Evolutionary conservation across 1,140 invertebrate species (phyloP).

Genomic region (Ostrea edulis): DNA sequence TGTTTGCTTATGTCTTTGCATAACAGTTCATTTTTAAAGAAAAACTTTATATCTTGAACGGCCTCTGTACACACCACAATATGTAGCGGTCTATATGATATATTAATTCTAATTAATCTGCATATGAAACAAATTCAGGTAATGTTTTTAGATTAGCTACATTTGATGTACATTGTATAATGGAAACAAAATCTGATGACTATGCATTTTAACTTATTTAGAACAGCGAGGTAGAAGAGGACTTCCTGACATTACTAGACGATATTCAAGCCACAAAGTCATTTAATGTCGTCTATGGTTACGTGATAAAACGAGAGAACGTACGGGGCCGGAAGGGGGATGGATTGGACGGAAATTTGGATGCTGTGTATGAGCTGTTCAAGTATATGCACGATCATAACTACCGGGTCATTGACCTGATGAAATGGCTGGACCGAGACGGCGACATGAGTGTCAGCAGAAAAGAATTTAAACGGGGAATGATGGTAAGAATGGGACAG

Average conservation of each 20-base stretch:
- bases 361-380: conserved; percentile 64
- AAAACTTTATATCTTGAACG: too few relatives aligned
- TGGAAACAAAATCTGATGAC: too few relatives aligned
- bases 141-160: too few relatives aligned
- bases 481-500: conserved; percentile 60
- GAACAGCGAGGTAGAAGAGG: conserved; percentile 55
- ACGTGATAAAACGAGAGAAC: conserved; percentile 44
- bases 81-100: too few relatives aligned
- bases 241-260: conserved; percentile 47
- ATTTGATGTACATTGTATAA: too few relatives aligned
- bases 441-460: conserved; percentile 66
- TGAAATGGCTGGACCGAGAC: conserved; percentile 74
- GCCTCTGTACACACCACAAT: too few relatives aligned
- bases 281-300: conserved; percentile 44
- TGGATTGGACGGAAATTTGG: conserved; percentile 64
- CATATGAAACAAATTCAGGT: too few relatives aligned
- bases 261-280: conserved; percentile 44
- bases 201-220: too few relatives aligned
- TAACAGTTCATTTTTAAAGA: too few relatives aligned
- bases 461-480: conserved; percentile 69
- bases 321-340: conserved; percentile 40
- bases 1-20: too few relatives aligned
- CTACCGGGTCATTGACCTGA: conserved; percentile 74
- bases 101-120: too few relatives aligned
- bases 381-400: conserved; percentile 67